Evolutionary conservation across 1,140 invertebrate genomes (phyloP).

Genomic region (Conus ventricosus): DNA sequence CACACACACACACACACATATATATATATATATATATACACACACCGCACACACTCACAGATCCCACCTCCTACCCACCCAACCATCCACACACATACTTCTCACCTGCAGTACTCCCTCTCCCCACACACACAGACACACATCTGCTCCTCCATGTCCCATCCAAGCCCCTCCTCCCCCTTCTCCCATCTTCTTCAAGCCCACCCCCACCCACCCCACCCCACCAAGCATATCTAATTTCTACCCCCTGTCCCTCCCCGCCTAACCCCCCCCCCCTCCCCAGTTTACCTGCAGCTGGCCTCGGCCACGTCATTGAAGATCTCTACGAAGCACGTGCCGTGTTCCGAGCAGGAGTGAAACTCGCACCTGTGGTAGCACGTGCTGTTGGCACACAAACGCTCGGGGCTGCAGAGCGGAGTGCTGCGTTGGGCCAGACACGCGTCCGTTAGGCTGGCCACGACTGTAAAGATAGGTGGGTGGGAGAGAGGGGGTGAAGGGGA

Average conservation of each 20-base stretch:
- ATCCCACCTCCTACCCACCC: no score
- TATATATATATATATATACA: no score
- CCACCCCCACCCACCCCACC: not conserved
- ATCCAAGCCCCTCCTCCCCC: no score
- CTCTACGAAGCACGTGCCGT: not conserved
- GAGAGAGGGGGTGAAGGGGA: not conserved
- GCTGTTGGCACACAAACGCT: not conserved
- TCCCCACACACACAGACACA: no score
- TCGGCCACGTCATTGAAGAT: not conserved
- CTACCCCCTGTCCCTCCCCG: not conserved
- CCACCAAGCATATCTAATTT: not conserved
- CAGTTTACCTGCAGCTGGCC: not conserved
- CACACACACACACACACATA: no score
- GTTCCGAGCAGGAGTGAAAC: not conserved
- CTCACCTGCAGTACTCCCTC: no score
- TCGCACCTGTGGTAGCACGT: constrained; percentile 5
- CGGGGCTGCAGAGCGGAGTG: not conserved
- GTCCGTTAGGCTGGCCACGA: not conserved
- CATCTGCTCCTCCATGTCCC: no score
- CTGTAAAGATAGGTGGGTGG: not conserved
- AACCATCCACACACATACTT: no score
- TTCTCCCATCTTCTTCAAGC: no score
- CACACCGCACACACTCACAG: no score
- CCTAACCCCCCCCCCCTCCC: no score
- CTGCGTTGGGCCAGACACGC: not conserved